These are phyloP conservation scores for Tetragnatha versicolor DNA, from an alignment of 1,140 invertebrate genomes.

Conservation along the genomic window DNA sequence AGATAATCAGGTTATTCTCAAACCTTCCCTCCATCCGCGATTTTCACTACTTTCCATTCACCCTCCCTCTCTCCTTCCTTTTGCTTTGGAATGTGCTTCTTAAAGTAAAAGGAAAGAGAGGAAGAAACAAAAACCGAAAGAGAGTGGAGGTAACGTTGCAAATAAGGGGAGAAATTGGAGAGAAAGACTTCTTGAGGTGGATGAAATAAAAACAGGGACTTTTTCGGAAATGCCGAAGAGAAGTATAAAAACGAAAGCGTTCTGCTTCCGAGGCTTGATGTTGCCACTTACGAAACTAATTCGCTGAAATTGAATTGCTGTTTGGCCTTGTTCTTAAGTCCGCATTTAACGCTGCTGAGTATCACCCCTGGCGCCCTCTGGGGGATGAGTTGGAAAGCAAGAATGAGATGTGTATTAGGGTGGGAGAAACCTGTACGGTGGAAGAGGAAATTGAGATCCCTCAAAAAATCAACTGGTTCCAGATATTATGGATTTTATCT, in stretches of 20 bases:
- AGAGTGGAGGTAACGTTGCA: background rate
- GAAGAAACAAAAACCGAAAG: background rate
- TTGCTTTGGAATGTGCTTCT: slow-evolving; percentile 20
- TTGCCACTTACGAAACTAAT: slow-evolving; percentile 29
- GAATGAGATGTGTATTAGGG: too few relatives aligned
- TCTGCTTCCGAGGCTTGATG: slow-evolving; percentile 16
- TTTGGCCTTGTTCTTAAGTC: too few relatives aligned
- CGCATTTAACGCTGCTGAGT: too few relatives aligned
- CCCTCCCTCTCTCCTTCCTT: background rate
- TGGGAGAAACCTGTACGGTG: too few relatives aligned
- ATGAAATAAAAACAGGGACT: slow-evolving; percentile 20
- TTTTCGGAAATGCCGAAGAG: slow-evolving; percentile 24
- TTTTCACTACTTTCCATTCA: background rate
- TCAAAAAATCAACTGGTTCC: too few relatives aligned
- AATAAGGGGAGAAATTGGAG: background rate
- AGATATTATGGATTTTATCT: too few relatives aligned
- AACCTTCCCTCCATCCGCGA: background rate
- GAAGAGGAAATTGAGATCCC: too few relatives aligned
- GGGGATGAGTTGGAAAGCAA: too few relatives aligned
- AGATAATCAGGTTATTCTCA: slow-evolving; percentile 35
- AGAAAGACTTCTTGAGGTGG: background rate
- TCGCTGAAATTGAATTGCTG: slow-evolving; percentile 37
- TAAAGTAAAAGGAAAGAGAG: slow-evolving; percentile 19
- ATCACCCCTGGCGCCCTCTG: too few relatives aligned
- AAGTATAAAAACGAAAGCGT: slow-evolving; percentile 6